Evolutionary conservation across 2,113 vertebrate species (phyloP), one percentile per base, ranked within the genome.

Genomic region (Caranx melampygus): DNA sequence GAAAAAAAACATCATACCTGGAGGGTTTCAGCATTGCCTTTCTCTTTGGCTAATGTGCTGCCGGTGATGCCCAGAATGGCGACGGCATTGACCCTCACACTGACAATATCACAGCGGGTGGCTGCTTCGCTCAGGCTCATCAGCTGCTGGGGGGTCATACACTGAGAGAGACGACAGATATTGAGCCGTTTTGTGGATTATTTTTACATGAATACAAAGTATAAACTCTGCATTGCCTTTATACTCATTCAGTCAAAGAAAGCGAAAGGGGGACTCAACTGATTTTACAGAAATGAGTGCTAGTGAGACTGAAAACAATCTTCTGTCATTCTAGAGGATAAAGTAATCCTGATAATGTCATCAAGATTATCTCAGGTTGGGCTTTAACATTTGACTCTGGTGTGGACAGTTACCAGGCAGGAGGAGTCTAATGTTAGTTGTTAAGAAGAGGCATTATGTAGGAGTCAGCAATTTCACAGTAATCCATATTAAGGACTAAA

Each of bases 61-160:
- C 98, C 98, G 16, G 96, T 97, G 90, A 99, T 97, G 64, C 98
- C 98, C 75, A 98, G 93, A 80, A 99, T 97, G 89, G 97, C 96
- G 40, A 99, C 96, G 0, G 96, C 93, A 0, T 99, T 99, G 81
- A 99, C 96, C 88, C 97, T 93, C 31, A 98, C 95, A 3, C 96
- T 95, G 42, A 94, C 66, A 13, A 96, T 95, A 40, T 94, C 94
- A 65, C 96, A 98, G 45, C 87, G 93, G 61, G 96, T 89, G 37
- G 95, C 95, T 12, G 95, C 95, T 85, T 96, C 95, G 84, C 97
- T 96, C 18, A 99, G 92, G 12, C 91, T 92, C 95, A 99, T 90
- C 6, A 99, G 93, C 91, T 99, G 98, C 81, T 97, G 95, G 1
- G 97, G 95, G 84, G 93, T 96, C 93, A 99, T 95, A 42, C 96